Evolutionary conservation across 2,888 invertebrate genomes (phyloP), one percentile per base, ranked within the genome.

Genomic region (Zaprionus obscuricornis): DNA sequence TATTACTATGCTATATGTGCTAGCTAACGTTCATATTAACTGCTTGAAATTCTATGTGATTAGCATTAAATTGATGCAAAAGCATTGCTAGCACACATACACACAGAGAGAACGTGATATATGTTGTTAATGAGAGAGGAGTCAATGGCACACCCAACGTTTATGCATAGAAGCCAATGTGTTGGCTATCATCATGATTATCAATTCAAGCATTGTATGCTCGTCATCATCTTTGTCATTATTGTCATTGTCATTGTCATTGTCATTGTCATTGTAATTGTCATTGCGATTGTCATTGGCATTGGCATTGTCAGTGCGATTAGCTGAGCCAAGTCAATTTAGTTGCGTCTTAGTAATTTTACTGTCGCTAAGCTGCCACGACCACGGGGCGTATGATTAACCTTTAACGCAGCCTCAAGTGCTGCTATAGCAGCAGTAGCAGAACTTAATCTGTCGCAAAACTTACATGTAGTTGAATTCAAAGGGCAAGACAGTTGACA

Each of bases 381-480:
- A 40, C 79, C 71, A 78, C 59, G 62, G 57, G 66, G 66, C 84
- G 75, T 78, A 84, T 79, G 73, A 68, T 75, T 76, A 85, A 75
- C 86, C 73, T 73, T 70, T 66, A 69, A 62, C 69, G 59, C 66
- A 52, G 65, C 59, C 42, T 74, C 55, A 60, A 76, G 59, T 67
- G 67, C 40, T 27, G 6, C 40, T 14, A 46, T 27, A 22, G 22
- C 7, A 39, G 29, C 27, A 8, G 39, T 8, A 17, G 22, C 43
- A 51, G 31, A 39, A 37, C 58, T 49, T 58, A 68, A 55, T 58
- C 70, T 51, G 20, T 51, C 50, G 45, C 58, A 50, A 56, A 26
- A 39, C 24, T 39, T 13, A n/a, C n/a, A n/a, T n/a, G n/a, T n/a
- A n/a, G n/a, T n/a, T n/a, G n/a, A n/a, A n/a, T n/a, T n/a, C n/a